Conservation (phyloP, 1,140 invertebrate species). For the Eulimnadia texana region DNA sequence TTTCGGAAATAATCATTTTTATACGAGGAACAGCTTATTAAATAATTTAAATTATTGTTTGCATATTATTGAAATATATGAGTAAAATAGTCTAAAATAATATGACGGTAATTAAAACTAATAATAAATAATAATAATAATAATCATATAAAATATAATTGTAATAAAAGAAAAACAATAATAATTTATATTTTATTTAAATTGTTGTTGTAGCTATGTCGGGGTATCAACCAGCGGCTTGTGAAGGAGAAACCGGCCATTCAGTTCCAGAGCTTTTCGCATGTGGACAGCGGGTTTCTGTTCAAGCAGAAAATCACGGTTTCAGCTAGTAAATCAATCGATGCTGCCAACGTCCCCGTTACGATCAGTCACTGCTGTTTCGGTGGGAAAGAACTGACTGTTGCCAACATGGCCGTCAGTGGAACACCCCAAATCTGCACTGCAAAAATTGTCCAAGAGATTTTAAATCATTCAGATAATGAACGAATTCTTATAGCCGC, state of each 20-base stretch:
- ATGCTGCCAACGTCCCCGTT: neutral
- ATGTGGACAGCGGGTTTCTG: neutral
- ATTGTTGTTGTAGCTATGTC: neutral
- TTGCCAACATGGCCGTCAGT: neutral
- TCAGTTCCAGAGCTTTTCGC: neutral
- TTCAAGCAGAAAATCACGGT: neutral
- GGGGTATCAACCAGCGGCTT: neutral
- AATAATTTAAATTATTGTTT: no score
- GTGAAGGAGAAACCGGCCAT: neutral
- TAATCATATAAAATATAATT: no score
- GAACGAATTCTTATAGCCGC: slow-evolving; percentile 6
- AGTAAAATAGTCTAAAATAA: no score
- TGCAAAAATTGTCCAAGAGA: neutral
- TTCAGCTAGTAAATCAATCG: neutral
- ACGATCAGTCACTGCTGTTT: neutral
- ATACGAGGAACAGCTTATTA: no score
- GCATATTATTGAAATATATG: no score
- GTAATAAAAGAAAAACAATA: no score
- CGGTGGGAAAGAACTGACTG: neutral
- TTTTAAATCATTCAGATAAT: slow-evolving; percentile 5
- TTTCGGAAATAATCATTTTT: no score
- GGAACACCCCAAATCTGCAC: no score
- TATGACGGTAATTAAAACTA: no score
- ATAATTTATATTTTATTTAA: neutral
- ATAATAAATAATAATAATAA: no score